Evolutionary conservation across 30 jellyfish, hydroid and myxozoan genomes (phyloP).

Genomic region (Turritopsis rubra): DNA sequence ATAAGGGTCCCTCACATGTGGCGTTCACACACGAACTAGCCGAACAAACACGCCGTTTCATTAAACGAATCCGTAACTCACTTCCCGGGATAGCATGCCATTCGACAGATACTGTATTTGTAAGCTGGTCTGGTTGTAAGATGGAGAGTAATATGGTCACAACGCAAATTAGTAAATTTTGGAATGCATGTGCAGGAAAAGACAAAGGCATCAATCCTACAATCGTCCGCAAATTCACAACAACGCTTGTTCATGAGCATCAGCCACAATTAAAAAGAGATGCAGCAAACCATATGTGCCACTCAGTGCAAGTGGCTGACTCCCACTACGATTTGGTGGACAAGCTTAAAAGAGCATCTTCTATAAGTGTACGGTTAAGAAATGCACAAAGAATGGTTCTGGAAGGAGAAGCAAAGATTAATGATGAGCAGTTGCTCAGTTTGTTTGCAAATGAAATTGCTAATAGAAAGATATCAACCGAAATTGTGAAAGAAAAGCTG

Average conservation of each 20-base stretch:
- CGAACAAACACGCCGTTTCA: no score
- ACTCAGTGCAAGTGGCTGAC: neutral
- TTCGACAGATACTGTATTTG: no score
- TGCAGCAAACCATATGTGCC: conserved; percentile 5
- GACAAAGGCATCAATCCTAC: neutral
- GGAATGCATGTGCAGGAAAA: conserved; percentile 6
- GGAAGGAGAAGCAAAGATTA: no score
- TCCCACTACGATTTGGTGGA: neutral
- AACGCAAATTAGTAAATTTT: neutral
- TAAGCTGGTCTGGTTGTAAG: no score
- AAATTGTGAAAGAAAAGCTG: no score
- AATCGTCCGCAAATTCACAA: conserved; percentile 2
- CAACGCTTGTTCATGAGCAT: conserved; percentile 6
- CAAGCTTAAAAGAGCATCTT: neutral
- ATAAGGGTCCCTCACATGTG: no score
- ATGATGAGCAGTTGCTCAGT: no score
- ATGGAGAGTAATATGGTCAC: conserved; percentile 3
- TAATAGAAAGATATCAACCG: no score
- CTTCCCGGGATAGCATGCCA: no score
- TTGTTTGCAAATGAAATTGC: no score
- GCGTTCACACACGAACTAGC: no score
- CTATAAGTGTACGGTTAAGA: neutral
- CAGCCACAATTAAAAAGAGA: neutral
- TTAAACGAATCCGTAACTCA: no score
- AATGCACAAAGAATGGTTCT: conserved; percentile 4